Base-by-base conservation (phyloP, 1,140 invertebrate species). In the Eciton burchellii region DNA sequence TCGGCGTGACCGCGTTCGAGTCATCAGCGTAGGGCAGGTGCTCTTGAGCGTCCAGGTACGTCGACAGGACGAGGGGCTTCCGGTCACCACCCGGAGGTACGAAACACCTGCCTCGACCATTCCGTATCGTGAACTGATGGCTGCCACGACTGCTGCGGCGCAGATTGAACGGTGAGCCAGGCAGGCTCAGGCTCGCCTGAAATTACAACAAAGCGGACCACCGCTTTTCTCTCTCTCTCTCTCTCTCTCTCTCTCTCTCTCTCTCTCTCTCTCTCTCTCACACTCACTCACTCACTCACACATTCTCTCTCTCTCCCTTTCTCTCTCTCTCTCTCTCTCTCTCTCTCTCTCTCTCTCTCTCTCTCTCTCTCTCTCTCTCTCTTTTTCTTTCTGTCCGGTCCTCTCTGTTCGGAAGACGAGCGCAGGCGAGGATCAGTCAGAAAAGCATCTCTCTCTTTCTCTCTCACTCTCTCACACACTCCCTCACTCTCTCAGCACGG, bases 1-100 rank as follows among this genome's bases (percentile, higher is more conserved):
- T 99, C 14, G 99, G 99, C 59, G 98, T 99, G 3, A 99, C 98
- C 65, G 98, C 99, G 91, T 98, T 98, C 60, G 98, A 99, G 93
- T 99, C 98, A 93, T 99, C 99, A 35, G 98, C 98, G 93, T 98
- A 99, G 16, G 99, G 99, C 89, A 99, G 95, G 93, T 99, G 98
- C 94, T 99, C 98, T 93, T 99, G 97, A 74, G 98, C 98, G 93
- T 99, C 98, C 91, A 99, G 95, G 94, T 98, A 99, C 68, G 98
- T 98, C 88, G 98, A 98, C 68, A 99, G 95, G 57, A 99, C 98
- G 77, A 99, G 95, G 3, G 98, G 98, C 92, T 99, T 99, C 82
- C 97, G 96, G 93, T 99, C 98, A 62, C 97, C 96, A 84, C 97
- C 96, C 19, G 97, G 96, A 24, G 95, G 94, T 16, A 94, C 94